Evolutionary conservation across 2,113 vertebrate genomes (phyloP).

Genomic region (Podarcis raffonei): DNA sequence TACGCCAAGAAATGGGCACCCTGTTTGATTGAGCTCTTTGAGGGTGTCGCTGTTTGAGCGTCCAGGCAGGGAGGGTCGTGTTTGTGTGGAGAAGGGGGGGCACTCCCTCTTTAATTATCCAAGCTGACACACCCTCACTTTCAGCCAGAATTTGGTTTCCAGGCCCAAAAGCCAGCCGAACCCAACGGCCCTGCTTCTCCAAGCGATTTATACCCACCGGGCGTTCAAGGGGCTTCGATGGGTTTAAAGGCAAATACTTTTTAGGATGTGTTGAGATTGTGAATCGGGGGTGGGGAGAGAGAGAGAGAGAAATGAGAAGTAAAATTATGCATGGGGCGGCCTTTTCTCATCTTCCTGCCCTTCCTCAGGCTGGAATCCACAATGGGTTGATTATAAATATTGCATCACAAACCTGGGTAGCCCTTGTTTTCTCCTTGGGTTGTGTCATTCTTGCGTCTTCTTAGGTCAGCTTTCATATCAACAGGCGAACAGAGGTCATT

Average conservation of each 20-base stretch:
- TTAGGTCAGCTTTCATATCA: accelerated
- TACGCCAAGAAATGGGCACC: too few species aligned
- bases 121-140: background rate
- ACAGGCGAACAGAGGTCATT: background rate
- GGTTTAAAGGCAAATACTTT: background rate
- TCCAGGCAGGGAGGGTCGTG: too few species aligned
- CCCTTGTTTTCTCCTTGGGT: background rate
- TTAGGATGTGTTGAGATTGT: background rate
- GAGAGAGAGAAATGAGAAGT: background rate
- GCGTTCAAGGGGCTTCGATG: background rate
- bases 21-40: background rate
- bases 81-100: too few species aligned
- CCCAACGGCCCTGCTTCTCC: background rate
- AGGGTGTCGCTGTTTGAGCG: background rate
- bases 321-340: too few species aligned
- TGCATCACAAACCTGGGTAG: background rate
- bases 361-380: background rate
- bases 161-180: background rate
- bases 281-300: too few species aligned
- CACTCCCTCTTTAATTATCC: background rate
- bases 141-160: background rate
- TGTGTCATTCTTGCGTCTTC: background rate
- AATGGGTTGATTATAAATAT: too few species aligned
- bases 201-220: background rate
- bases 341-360: background rate